phyloP scores from a whole-genome alignment of 2,797 vertebrate genomes.

The Myiotriccus ornatus region DNA sequence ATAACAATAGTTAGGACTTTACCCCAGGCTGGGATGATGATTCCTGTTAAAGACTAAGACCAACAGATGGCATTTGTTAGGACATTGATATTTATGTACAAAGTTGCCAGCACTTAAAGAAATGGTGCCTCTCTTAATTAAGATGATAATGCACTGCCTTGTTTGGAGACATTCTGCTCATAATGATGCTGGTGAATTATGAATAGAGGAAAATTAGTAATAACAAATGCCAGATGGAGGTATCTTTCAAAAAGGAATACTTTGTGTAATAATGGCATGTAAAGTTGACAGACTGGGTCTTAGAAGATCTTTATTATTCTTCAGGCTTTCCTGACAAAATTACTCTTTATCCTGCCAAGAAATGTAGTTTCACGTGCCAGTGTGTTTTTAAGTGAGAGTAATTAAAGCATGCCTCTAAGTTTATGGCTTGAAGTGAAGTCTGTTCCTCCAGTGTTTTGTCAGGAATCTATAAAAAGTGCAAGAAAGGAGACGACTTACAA shows the following conservation, averaged over 20 bases:
- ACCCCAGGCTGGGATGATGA: background rate
- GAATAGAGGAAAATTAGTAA: slow-evolving; percentile 45
- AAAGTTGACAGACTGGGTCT: background rate
- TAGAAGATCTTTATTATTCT: slow-evolving; percentile 57
- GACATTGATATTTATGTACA: slow-evolving; percentile 24
- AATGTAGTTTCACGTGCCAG: slow-evolving; percentile 32
- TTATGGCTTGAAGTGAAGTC: slow-evolving; percentile 43
- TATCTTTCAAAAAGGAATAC: slow-evolving; percentile 37
- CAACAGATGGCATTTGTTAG: slow-evolving; percentile 46
- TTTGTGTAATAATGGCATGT: slow-evolving; percentile 34
- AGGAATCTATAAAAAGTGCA: slow-evolving; percentile 35
- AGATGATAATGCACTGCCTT: slow-evolving; percentile 42
- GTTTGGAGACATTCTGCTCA: slow-evolving; percentile 18
- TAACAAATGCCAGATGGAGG: slow-evolving; percentile 55
- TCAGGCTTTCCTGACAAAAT: slow-evolving; percentile 61
- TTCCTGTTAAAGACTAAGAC: background rate
- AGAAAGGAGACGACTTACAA: slow-evolving; percentile 22
- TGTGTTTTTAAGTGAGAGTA: slow-evolving; percentile 26
- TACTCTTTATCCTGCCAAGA: slow-evolving; percentile 52
- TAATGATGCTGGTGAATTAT: slow-evolving; percentile 46
- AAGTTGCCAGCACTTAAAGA: slow-evolving; percentile 26
- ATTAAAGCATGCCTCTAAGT: slow-evolving; percentile 41
- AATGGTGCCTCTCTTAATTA: slow-evolving; percentile 32
- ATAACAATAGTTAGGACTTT: slow-evolving; percentile 36
- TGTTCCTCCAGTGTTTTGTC: background rate